These are phyloP conservation scores for Terrapene triunguis DNA, from an alignment of 2,113 vertebrate species.

Conservation along the genomic window DNA sequence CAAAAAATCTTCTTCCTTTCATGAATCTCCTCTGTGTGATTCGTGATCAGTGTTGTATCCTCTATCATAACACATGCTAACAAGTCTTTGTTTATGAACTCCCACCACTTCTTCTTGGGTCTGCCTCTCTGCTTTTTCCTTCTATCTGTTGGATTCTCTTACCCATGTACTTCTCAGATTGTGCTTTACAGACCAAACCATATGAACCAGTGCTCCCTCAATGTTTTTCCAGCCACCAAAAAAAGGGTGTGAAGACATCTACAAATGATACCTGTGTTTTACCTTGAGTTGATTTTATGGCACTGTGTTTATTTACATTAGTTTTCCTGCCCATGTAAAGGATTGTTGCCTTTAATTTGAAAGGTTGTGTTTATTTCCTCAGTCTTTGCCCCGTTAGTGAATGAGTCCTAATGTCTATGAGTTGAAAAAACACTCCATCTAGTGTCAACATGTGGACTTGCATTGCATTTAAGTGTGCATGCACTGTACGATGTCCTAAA, in stretches of 20 bases:
- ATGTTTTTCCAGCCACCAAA: not conserved
- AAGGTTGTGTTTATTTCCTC: not conserved
- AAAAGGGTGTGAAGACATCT: not conserved
- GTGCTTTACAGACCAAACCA: not conserved
- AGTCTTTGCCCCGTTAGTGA: not conserved
- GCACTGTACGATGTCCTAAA: not conserved
- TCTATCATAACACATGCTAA: not conserved
- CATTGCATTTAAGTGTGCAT: not conserved
- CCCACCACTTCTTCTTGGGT: not conserved
- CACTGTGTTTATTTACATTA: not conserved
- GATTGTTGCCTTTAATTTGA: not conserved
- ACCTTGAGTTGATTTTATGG: not conserved
- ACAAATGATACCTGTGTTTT: not conserved
- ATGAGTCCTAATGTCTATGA: not conserved
- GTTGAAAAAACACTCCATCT: not conserved
- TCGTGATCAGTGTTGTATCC: not conserved
- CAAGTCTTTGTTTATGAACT: not conserved
- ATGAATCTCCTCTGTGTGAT: not conserved
- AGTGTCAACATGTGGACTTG: not conserved
- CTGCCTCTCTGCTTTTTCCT: not conserved
- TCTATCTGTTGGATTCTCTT: not conserved
- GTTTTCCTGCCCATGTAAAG: not conserved
- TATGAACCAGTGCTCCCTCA: not conserved
- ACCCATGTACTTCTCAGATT: not conserved
- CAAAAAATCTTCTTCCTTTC: not conserved